Base-by-base conservation (phyloP, 2,797 vertebrate genomes). In the Tokudaia muenninki region DNA sequence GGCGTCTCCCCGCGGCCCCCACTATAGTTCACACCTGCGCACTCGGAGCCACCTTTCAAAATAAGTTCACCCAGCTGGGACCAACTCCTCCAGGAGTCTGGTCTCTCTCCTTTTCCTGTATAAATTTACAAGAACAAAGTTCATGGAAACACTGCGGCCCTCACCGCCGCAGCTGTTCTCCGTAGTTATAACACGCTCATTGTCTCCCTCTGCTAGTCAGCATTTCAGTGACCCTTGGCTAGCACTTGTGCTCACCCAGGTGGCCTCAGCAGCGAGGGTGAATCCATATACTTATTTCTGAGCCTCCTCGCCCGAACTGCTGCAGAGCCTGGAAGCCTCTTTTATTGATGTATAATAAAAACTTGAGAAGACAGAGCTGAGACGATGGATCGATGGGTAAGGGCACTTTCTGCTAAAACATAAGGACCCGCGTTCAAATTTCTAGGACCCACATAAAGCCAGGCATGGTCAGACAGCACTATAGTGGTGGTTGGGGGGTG, bases 81-180 rank as follows among this genome's bases (percentile, higher is more conserved):
- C 81, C 9, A 86, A 82, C 26, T 90, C 52, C 67, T 90, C 29
- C 82, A 89, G 47, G 82, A 97, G 90, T 88, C 74, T 50, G 61
- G 47, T 55, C 65, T 70, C 34, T 94, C 47, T 84, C 52, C 65
- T 90, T 90, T 82, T 87, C 92, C 87, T 67, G 21, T 81, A 14
- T 87, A 93, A 92, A 81, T 84, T 70, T 87, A 74, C 19, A 90
- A 74, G 72, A 59, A 81, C 17, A 78, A 90, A 91, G 47, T 84
- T 65, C 92, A 17, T 55, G 75, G 47, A 78, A 47, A 82, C n/a
- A 37, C 91, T 52, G 50, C 7, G 17, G 13, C 29, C 57, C 67
- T 89, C 44, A 26, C 12, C 22, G 24, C 7, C 26, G 19, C 57
- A 95, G 41, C 34, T 90, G 63, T 83, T 93, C 70, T 52, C 63